Conservation (phyloP, 2,888 invertebrate genomes). For the Drosophila nigritarsus region DNA sequence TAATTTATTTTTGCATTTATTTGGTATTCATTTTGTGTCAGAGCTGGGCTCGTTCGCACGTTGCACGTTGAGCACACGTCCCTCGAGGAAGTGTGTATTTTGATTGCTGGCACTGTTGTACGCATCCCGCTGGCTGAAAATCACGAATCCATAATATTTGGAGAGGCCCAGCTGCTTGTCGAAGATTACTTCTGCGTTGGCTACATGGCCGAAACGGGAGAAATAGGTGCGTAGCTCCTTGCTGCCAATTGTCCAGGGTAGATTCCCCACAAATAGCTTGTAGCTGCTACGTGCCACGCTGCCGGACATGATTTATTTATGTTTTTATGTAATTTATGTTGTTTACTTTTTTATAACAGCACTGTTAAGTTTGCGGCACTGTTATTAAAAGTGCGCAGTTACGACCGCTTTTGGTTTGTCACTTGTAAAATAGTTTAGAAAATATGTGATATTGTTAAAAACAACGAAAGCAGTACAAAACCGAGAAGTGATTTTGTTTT, state of each 20-base stretch:
- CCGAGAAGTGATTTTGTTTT: not conserved
- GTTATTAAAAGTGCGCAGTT: conserved; percentile 5
- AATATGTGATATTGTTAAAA: not conserved
- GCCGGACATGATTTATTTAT: conserved; percentile 64
- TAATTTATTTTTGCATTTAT: not conserved
- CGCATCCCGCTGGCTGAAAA: conserved; percentile 88
- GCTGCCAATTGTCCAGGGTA: conserved; percentile 93
- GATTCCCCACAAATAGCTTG: conserved; percentile 90
- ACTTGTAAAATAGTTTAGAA: not conserved
- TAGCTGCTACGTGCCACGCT: conserved; percentile 83
- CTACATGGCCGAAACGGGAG: conserved; percentile 90
- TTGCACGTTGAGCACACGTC: conserved; percentile 88
- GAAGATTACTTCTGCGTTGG: conserved; percentile 88
- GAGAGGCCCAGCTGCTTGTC: conserved; percentile 91
- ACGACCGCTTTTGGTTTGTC: not conserved
- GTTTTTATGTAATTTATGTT: conserved; percentile 22
- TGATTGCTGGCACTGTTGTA: conserved; percentile 88
- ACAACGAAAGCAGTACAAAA: not conserved
- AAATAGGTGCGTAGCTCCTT: conserved; percentile 91
- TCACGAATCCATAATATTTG: conserved; percentile 91
- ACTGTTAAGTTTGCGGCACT: not conserved
- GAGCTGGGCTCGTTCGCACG: conserved; percentile 82
- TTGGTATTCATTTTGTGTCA: not conserved
- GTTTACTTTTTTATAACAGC: conserved; percentile 32
- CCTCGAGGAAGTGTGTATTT: conserved; percentile 89